These are phyloP conservation scores for Pasiphila rectangulata DNA, from an alignment of 2,888 invertebrate species.

Conservation along the genomic window DNA sequence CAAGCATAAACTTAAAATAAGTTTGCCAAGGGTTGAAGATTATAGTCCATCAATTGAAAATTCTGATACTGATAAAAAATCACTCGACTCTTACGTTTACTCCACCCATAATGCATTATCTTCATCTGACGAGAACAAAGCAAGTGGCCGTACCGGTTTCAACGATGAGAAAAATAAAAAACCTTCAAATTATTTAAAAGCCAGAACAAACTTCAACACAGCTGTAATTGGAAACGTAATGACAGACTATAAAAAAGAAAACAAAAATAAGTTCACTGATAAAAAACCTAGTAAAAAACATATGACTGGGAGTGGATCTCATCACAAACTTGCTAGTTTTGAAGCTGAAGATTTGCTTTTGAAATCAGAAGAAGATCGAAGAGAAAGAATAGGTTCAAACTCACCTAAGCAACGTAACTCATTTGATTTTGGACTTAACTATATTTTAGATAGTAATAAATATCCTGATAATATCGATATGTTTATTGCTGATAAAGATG, in stretches of 20 bases:
- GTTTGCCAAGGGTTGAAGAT: constrained; percentile 47
- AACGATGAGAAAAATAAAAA: constrained; percentile 16
- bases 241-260: constrained; percentile 16
- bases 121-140: constrained; percentile 31
- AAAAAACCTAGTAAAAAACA: constrained; percentile 3
- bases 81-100: constrained; percentile 45
- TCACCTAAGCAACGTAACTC: constrained; percentile 4
- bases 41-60: constrained; percentile 42
- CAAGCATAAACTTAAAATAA: constrained; percentile 50
- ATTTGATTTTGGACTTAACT: constrained; percentile 48
- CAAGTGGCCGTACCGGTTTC: constrained; percentile 24
- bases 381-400: not conserved
- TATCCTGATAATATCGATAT: constrained; percentile 37
- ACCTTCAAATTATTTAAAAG: constrained; percentile 35
- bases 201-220: constrained; percentile 22
- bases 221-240: constrained; percentile 16
- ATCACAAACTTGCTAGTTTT: constrained; percentile 46
- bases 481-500: constrained; percentile 28
- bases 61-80: constrained; percentile 50
- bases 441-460: constrained; percentile 47
- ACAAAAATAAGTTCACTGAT: constrained; percentile 9
- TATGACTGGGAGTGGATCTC: constrained; percentile 32
- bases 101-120: constrained; percentile 38
- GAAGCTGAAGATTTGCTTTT: constrained; percentile 45
- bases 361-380: constrained; percentile 30